A percentile compares a stretch with the other conserved stretches of the same genome.
Evolutionary conservation across 2,797 vertebrate species (phyloP).

Genomic region (Astyanax mexicanus): DNA sequence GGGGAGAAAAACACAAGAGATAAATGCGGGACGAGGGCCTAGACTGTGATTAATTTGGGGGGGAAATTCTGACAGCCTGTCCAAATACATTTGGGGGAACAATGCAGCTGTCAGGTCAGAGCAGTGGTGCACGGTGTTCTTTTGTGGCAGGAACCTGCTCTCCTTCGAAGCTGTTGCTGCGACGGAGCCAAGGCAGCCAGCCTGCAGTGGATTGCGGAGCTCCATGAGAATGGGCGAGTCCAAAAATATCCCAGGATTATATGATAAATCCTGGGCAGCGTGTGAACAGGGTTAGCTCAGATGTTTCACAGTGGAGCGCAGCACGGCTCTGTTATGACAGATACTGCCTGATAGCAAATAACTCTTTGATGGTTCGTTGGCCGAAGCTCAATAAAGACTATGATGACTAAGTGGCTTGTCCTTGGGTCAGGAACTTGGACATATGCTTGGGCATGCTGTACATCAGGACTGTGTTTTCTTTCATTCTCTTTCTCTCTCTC

Average conservation of each 20-base stretch:
- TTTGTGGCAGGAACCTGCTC: conserved; percentile 14
- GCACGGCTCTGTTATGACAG: conserved; percentile 33
- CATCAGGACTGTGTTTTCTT: conserved; percentile 7
- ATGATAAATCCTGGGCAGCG: conserved; percentile 38
- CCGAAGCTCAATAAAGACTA: conserved; percentile 24
- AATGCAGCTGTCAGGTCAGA: conserved; percentile 35
- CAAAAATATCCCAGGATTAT: conserved; percentile 24
- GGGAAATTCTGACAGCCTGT: conserved; percentile 26
- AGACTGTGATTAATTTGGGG: conserved; percentile 28
- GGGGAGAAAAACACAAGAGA: too few species aligned
- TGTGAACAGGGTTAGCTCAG: conserved; percentile 1
- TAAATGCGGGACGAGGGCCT: too few species aligned
- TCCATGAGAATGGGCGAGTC: conserved; percentile 5
- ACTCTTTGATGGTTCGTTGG: conserved; percentile 31
- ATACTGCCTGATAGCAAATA: conserved; percentile 27
- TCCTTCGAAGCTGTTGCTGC: conserved; percentile 21
- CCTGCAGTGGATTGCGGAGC: conserved; percentile 25
- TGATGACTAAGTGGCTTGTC: conserved; percentile 34
- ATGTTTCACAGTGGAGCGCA: conserved; percentile 16
- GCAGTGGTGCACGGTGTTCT: conserved; percentile 5
- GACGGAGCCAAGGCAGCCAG: conserved; percentile 17
- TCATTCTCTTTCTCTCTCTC: conserved; percentile 2
- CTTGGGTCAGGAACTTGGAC: conserved; percentile 38
- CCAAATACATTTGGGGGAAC: conserved; percentile 26
- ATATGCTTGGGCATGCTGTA: background rate